Conservation (phyloP, 2,888 invertebrate species). For the Zhengitettix transpicula region DNA sequence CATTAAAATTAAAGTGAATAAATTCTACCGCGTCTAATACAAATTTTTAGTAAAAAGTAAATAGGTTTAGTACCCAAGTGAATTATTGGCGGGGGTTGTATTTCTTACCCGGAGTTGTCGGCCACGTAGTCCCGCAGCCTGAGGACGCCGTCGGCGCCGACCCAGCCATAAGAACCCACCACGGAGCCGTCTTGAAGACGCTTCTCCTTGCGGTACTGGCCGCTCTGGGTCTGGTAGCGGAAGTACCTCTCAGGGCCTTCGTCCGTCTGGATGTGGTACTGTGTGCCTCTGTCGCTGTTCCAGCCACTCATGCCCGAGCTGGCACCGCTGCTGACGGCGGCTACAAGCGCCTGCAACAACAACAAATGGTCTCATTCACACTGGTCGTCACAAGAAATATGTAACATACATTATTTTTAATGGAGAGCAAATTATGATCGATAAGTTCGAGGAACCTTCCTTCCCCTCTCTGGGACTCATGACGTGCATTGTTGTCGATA, state of each 20-base stretch:
- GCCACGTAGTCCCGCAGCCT: constrained; percentile 78
- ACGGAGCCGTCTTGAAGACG: constrained; percentile 75
- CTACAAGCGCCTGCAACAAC: not conserved
- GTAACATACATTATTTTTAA: too few relatives aligned
- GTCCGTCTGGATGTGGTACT: constrained; percentile 85
- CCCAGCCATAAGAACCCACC: constrained; percentile 78
- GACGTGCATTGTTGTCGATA: too few relatives aligned
- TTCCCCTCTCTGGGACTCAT: too few relatives aligned
- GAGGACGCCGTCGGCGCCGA: constrained; percentile 64
- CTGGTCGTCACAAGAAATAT: too few relatives aligned
- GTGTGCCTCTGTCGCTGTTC: constrained; percentile 42
- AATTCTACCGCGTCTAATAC: too few relatives aligned
- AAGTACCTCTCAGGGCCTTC: constrained; percentile 84
- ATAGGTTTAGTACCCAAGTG: too few relatives aligned
- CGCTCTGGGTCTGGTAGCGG: constrained; percentile 74
- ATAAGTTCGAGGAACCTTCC: too few relatives aligned
- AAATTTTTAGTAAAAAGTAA: too few relatives aligned
- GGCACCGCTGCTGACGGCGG: not conserved
- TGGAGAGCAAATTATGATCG: too few relatives aligned
- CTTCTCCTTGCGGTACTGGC: constrained; percentile 78
- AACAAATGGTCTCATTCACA: too few relatives aligned
- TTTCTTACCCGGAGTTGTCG: constrained; percentile 49
- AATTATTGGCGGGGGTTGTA: constrained; percentile 26
- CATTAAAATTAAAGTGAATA: too few relatives aligned
- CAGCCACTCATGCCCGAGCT: constrained; percentile 17